Evolutionary conservation across 2,888 invertebrate species (phyloP), one percentile per base, ranked within the genome.

Genomic region (Rhorus exstirpatorius): DNA sequence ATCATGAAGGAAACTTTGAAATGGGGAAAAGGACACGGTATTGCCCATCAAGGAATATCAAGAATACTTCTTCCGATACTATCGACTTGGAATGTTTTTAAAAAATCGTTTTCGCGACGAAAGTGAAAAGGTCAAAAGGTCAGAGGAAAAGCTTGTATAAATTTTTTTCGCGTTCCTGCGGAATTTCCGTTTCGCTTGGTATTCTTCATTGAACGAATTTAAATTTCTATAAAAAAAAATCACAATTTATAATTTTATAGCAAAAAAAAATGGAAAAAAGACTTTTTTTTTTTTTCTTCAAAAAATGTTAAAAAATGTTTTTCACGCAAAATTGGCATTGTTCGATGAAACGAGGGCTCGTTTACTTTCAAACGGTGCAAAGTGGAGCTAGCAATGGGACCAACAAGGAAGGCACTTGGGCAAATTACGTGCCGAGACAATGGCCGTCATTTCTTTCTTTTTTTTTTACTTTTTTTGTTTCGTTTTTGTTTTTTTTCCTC

Each of bases 371-470:
- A 79, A 85, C 86, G 85, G 86, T 89, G 88, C 85, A 53, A 65
- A 49, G 35, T 68, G 58, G 60, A 88, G 88, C 89, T 86, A 89
- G 90, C 88, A 89, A 91, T 41, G 46, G 90, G 90, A 90, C 91
- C 91, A 91, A 92, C 90, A 90, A 75, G 90, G 90, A 92, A 92
- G 92, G 92, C 92, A 91, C 92, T 92, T 91, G 92, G 91, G 90
- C 91, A 91, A 92, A 91, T 91, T 90, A 91, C 90, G 91, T 91
- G 92, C 92, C 92, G 65, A 67, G 88, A 90, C 90, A 91, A 55
- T 91, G 91, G 91, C 91, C 90, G 89, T 88, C 89, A 87, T 89
- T 83, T 86, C 81, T 49, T 68, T 51, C 38, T 75, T 74, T 68
- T 38, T 71, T 81, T 58, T 78, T 58, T 55, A 71, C 58, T 68